Evolutionary conservation across 2,888 invertebrate genomes (phyloP).

Genomic region (Lithophane ornitopus): DNA sequence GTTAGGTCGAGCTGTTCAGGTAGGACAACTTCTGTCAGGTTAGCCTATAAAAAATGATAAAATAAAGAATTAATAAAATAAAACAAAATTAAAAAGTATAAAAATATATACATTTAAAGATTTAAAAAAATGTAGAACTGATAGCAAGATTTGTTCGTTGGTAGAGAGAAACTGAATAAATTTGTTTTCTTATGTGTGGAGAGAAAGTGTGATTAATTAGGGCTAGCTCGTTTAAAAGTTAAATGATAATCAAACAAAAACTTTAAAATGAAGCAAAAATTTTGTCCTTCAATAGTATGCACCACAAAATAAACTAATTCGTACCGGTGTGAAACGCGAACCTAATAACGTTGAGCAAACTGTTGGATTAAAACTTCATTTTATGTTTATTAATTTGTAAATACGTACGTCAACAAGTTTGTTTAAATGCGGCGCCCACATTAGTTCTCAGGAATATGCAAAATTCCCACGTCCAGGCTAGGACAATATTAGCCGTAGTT

Average conservation of each 20-base stretch:
- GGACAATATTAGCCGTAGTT: conserved; percentile 28
- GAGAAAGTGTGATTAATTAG: neutral
- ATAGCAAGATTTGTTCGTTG: neutral
- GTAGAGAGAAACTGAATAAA: neutral
- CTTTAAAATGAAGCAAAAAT: neutral
- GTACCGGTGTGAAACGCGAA: neutral
- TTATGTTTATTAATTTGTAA: conserved; percentile 19
- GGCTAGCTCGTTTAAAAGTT: neutral
- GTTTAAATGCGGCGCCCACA: conserved; percentile 3
- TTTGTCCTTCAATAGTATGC: neutral
- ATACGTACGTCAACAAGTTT: conserved; percentile 4
- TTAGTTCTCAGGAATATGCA: neutral
- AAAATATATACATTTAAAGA: neutral
- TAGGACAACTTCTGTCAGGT: neutral
- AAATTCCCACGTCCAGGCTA: neutral
- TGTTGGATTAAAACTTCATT: conserved; percentile 4
- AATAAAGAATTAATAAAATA: no score
- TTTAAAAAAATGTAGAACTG: neutral
- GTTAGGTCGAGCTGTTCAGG: neutral
- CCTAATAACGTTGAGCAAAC: neutral
- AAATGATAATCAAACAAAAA: neutral
- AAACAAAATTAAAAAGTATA: neutral
- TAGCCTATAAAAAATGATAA: neutral
- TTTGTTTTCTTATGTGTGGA: neutral
- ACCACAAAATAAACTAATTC: neutral